Percentiles rank a stretch among this genome's conserved stretches.
phyloP scores from a whole-genome alignment of 2,888 invertebrate species.

The Macrosoma leucophasiata region DNA sequence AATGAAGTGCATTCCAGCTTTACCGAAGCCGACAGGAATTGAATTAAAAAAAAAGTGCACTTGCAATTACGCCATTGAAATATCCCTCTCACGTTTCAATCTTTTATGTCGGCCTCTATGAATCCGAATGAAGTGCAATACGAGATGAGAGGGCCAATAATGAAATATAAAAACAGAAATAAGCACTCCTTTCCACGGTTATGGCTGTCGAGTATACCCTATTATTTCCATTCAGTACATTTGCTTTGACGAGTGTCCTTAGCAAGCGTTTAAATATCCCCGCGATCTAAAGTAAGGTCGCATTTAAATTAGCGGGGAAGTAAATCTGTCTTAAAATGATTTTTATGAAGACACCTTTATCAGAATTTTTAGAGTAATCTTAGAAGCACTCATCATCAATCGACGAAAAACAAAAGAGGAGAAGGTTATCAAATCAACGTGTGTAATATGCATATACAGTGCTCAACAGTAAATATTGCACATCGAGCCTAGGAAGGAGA shows the following conservation, averaged over 20 bases:
- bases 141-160: conserved; percentile 74
- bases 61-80: conserved; percentile 73
- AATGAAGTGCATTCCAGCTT: conserved; percentile 70
- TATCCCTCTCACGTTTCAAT: conserved; percentile 73
- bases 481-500: too few species aligned
- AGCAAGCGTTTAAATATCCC: conserved; percentile 59
- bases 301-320: too few species aligned
- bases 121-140: conserved; percentile 66
- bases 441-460: too few species aligned
- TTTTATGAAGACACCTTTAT: too few species aligned
- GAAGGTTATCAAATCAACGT: too few species aligned
- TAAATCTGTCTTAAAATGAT: too few species aligned
- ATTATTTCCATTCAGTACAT: conserved; percentile 65
- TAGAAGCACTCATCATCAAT: too few species aligned
- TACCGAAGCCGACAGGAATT: conserved; percentile 67
- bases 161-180: conserved; percentile 73
- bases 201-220: conserved; percentile 58
- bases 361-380: too few species aligned
- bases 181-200: conserved; percentile 60
- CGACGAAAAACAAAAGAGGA: too few species aligned
- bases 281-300: too few species aligned
- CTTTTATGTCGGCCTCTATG: conserved; percentile 71
- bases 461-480: too few species aligned
- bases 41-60: conserved; percentile 67
- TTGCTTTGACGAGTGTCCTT: conserved; percentile 63